Percentiles rank a stretch among this genome's conserved stretches.
phyloP scores from a whole-genome alignment of 2,888 invertebrate species.

The Mesorhabditis spiculigera region DNA sequence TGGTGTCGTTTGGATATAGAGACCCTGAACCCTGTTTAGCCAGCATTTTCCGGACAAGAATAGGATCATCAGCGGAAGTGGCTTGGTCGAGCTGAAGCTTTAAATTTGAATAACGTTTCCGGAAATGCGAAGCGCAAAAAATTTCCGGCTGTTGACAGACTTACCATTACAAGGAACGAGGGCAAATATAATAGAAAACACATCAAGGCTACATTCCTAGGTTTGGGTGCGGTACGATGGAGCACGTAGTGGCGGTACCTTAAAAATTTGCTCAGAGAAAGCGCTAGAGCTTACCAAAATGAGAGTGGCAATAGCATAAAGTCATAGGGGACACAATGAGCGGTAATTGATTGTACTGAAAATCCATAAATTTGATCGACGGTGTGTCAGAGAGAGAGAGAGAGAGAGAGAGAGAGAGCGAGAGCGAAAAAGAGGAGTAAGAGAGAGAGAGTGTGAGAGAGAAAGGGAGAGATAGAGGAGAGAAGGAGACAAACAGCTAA shows the following conservation, averaged over 20 bases:
- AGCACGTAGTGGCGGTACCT: conserved; percentile 6
- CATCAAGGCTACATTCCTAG: background rate
- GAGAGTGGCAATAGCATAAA: no score
- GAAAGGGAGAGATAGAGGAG: no score
- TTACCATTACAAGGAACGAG: background rate
- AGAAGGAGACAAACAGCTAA: no score
- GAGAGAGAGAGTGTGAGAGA: no score
- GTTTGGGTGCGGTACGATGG: background rate
- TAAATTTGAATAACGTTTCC: background rate
- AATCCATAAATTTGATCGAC: no score
- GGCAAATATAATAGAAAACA: background rate
- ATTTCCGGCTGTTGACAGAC: background rate
- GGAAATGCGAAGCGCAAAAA: background rate
- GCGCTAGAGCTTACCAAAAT: no score
- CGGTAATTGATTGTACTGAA: no score
- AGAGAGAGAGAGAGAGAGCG: no score
- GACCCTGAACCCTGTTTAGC: background rate
- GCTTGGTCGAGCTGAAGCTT: background rate
- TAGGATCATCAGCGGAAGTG: background rate
- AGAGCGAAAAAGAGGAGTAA: no score
- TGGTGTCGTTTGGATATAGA: no score
- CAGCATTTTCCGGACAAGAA: conserved; percentile 1
- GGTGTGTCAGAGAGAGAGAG: no score
- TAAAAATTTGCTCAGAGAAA: background rate
- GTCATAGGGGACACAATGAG: no score